Evolutionary conservation across 1,140 invertebrate species (phyloP).

Genomic region (Drosophila orena): DNA sequence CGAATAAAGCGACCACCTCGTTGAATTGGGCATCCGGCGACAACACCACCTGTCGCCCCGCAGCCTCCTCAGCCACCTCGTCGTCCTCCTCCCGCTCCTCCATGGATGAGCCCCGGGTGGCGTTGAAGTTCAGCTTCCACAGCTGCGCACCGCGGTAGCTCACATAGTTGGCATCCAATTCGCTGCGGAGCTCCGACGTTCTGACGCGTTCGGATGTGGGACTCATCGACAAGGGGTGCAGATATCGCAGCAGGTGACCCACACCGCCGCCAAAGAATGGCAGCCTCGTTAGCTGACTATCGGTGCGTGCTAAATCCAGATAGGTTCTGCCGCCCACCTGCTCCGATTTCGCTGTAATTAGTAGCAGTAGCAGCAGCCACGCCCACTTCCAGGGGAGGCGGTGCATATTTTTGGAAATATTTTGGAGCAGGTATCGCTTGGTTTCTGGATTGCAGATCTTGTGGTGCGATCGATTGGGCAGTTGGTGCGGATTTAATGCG

Average conservation of each 20-base stretch:
- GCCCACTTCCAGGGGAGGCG: background rate
- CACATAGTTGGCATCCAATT: slow-evolving; percentile 74
- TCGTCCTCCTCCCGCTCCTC: slow-evolving; percentile 6
- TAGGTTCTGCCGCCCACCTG: background rate
- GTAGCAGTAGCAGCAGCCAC: background rate
- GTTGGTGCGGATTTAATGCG: slow-evolving; percentile 27
- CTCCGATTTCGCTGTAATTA: background rate
- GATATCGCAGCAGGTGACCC: slow-evolving; percentile 63
- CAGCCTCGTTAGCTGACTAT: slow-evolving; percentile 28
- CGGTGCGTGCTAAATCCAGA: slow-evolving; percentile 26
- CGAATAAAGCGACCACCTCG: slow-evolving; percentile 67
- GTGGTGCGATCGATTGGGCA: slow-evolving; percentile 28
- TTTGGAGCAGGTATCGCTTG: background rate
- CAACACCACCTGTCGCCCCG: slow-evolving; percentile 4
- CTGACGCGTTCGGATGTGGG: slow-evolving; percentile 29
- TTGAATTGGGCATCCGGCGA: slow-evolving; percentile 64
- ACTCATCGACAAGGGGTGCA: slow-evolving; percentile 52
- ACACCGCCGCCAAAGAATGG: slow-evolving; percentile 75
- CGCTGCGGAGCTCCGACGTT: slow-evolving; percentile 65
- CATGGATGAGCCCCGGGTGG: slow-evolving; percentile 34
- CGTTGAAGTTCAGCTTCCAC: slow-evolving; percentile 78
- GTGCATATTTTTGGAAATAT: background rate
- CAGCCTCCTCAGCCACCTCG: slow-evolving; percentile 4
- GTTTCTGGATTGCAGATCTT: background rate
- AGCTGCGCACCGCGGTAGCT: slow-evolving; percentile 75